These are phyloP conservation scores for Caradrina clavipalpis DNA, from an alignment of 2,888 invertebrate species.

Conservation along the genomic window DNA sequence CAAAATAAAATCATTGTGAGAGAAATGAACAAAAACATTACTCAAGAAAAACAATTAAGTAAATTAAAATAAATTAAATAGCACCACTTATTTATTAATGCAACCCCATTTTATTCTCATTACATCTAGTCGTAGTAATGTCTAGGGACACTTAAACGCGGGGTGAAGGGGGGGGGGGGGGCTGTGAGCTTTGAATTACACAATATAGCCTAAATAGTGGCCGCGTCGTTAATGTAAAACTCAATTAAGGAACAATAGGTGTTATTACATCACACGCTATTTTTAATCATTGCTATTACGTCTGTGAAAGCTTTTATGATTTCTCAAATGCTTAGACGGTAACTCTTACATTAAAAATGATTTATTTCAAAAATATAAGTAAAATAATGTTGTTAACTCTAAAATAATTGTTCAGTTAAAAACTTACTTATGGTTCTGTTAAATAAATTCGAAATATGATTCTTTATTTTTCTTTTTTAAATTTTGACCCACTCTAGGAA, in stretches of 20 bases:
- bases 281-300: conserved; percentile 33
- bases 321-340: not conserved
- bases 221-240: not conserved
- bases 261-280: conserved; percentile 24
- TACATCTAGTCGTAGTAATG: not conserved
- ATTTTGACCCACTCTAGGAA: no score
- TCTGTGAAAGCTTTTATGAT: not conserved
- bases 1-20: not conserved
- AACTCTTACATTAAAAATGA: not conserved
- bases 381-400: not conserved
- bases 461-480: no score
- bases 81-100: not conserved
- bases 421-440: no score
- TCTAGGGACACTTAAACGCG: not conserved
- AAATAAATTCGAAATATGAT: no score
- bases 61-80: conserved; percentile 13
- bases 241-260: conserved; percentile 28
- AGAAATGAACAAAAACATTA: not conserved
- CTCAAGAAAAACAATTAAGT: not conserved
- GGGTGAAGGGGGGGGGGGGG: not conserved
- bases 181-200: not conserved
- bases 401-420: not conserved
- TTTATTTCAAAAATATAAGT: not conserved
- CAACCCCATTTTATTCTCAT: not conserved
- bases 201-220: not conserved